Evolutionary conservation across 1,140 invertebrate species (phyloP), one percentile per base, ranked within the genome.

Genomic region (Drosophila truncata): DNA sequence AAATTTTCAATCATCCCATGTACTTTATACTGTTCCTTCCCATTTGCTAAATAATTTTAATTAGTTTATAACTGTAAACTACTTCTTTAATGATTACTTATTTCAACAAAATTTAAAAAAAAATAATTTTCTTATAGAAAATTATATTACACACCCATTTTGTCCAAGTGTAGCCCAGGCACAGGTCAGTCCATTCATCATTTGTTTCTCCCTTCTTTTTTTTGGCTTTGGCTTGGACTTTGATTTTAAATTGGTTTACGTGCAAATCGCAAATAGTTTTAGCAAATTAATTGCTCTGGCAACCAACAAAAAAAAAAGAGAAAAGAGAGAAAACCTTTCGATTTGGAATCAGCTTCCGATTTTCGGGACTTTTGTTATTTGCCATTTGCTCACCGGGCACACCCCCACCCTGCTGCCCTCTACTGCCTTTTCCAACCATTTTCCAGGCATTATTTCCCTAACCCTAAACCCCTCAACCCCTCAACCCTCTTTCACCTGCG

Each of bases 181-280:
- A 27, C 25, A n/a, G 54, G 18, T 23, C 35, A 59, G 20, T 61
- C 18, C 27, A 66, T 66, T 46, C 8, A 49, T 65, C 64, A 44
- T 31, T 69, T 18, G 39, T 31, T 35, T 13, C 3, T 7, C 27
- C 14, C 14, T 2, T 35, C 6, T 66, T 65, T 65, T 50, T 49
- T 31, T 46, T 57, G 23, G 39, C 39, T 11, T 47, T 47, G 44
- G 14, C 23, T 6, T 47, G 23, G 66, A 59, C 52, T 72, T 71
- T 72, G 69, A 59, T 71, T 58, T 46, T 47, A 58, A 70, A 72
- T 59, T 58, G 66, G 65, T 58, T 72, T 72, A 70, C 50, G 41
- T 58, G 65, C 50, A 71, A 58, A 71, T 71, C 54, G 66, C 69
- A 59, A 71, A 72, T 72, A 72, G 67, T 72, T 72, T 50, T 60